A percentile compares a stretch with the other conserved stretches of the same genome.
These are phyloP conservation scores for Felis chaus DNA, from an alignment of 2,113 vertebrate genomes.

Conservation along the genomic window DNA sequence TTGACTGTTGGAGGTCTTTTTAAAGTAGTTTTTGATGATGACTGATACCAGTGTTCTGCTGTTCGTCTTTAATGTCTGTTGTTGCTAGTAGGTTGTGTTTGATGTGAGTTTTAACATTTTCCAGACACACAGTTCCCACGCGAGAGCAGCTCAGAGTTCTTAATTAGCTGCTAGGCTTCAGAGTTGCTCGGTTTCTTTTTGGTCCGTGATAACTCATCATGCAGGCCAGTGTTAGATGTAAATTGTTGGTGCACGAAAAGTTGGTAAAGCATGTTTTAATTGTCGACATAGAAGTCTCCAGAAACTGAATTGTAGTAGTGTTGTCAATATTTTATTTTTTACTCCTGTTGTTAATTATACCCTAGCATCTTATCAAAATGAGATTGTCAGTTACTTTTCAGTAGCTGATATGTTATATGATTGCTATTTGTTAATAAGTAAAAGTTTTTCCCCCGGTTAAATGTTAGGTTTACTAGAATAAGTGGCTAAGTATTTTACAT, in stretches of 20 bases:
- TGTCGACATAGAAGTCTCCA: neutral
- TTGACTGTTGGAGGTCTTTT: neutral
- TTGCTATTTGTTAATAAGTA: neutral
- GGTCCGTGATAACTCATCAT: neutral
- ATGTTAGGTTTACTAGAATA: neutral
- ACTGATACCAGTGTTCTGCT: neutral
- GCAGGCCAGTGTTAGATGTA: neutral
- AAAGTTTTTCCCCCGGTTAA: neutral
- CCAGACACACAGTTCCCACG: neutral
- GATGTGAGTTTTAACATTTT: neutral
- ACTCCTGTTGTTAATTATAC: neutral
- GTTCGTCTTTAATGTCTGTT: neutral
- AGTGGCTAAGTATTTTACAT: neutral
- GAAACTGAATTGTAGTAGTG: neutral
- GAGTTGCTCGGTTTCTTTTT: neutral
- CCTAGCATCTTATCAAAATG: neutral
- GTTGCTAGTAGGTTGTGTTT: neutral
- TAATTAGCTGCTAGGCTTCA: neutral
- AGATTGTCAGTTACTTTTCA: neutral
- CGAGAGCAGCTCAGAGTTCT: neutral
- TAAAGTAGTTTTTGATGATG: neutral
- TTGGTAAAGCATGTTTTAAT: neutral
- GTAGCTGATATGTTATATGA: neutral
- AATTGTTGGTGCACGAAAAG: neutral
- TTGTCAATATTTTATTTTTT: neutral